These are phyloP conservation scores for Apoda limacodes DNA, from an alignment of 2,888 invertebrate genomes.

Conservation along the genomic window DNA sequence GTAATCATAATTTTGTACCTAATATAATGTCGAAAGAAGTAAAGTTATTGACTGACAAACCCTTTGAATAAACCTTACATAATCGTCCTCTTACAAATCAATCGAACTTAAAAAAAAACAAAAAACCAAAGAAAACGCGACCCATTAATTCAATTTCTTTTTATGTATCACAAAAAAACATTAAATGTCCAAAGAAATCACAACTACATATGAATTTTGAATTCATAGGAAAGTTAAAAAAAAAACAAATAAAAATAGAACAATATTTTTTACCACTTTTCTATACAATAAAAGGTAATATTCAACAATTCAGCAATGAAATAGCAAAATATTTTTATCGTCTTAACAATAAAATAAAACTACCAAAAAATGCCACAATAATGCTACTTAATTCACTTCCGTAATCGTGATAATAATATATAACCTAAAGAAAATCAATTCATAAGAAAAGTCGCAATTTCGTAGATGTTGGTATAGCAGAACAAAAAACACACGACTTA, in stretches of 20 bases:
- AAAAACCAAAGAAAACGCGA: conserved; percentile 52
- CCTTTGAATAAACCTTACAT: conserved; percentile 25
- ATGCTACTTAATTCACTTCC: too few relatives aligned
- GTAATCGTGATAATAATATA: too few relatives aligned
- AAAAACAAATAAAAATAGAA: conserved; percentile 59
- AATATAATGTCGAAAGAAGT: conserved; percentile 41
- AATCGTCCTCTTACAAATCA: conserved; percentile 30
- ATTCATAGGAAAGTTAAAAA: conserved; percentile 57
- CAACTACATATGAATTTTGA: conserved; percentile 65
- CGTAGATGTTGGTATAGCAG: too few relatives aligned
- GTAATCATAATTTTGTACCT: conserved; percentile 59
- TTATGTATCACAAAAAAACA: conserved; percentile 69
- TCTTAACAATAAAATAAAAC: conserved; percentile 26
- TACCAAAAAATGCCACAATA: conserved; percentile 25
- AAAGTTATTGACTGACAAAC: conserved; percentile 39
- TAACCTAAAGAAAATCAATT: too few relatives aligned
- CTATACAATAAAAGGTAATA: conserved; percentile 27
- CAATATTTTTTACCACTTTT: conserved; percentile 30
- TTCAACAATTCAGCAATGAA: conserved; percentile 31
- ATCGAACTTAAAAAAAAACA: conserved; percentile 37
- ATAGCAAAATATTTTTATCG: conserved; percentile 24
- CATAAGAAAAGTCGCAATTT: too few relatives aligned
- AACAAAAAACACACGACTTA: too few relatives aligned
- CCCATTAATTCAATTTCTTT: conserved; percentile 64
- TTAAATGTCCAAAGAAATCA: conserved; percentile 70